Base-by-base conservation (phyloP, 1,140 invertebrate genomes). In the Tyrophagus putrescentiae region DNA sequence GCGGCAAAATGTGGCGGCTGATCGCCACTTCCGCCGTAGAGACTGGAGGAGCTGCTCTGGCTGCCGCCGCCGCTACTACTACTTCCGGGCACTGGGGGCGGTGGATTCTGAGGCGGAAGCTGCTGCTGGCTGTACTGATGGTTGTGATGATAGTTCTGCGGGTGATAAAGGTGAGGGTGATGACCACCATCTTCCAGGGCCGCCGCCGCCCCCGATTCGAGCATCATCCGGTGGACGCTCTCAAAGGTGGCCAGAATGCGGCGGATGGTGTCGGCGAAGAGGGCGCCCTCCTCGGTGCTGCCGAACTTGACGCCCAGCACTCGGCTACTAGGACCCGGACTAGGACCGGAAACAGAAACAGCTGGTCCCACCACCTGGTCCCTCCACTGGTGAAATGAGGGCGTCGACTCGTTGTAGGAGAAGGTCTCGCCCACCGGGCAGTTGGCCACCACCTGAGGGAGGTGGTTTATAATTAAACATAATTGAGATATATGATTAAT, bases 301-400 rank as follows among this genome's bases (percentile, higher is more conserved):
- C 33, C 48, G 60, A 62, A 62, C 42, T 45, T 59, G n/a, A 57
- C 42, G 6, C 61, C 44, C 21, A 34, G 60, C n/a, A 54, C 28
- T 33, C 9, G 11, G 16, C 32, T 13, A 13, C 13, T 13, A 13
- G 21, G 21, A 13, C 36, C 13, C 36, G 13, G 13, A 21, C 36
- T 39, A 13, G 21, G 13, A 39, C 21, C 36, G 36, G n/a, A n/a
- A n/a, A n/a, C 21, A 13, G 36, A 13, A 13, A 21, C 21, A 13
- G 36, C 21, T 48, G 7, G 45, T 7, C 23, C 21, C 3, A 34
- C 13, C n/a, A n/a, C 21, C 7, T 16, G 27, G 21, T n/a, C 52
- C 21, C 52, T 13, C 52, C 52, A 54, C 39, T 54, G 52, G 27
- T 54, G 52, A 54, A 54, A 54, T 54, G 52, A 27, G n/a, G 28